A percentile compares a stretch with the other conserved stretches of the same genome.
Conservation (phyloP, 2,888 invertebrate species). For the Drosophila prostipennis region DNA sequence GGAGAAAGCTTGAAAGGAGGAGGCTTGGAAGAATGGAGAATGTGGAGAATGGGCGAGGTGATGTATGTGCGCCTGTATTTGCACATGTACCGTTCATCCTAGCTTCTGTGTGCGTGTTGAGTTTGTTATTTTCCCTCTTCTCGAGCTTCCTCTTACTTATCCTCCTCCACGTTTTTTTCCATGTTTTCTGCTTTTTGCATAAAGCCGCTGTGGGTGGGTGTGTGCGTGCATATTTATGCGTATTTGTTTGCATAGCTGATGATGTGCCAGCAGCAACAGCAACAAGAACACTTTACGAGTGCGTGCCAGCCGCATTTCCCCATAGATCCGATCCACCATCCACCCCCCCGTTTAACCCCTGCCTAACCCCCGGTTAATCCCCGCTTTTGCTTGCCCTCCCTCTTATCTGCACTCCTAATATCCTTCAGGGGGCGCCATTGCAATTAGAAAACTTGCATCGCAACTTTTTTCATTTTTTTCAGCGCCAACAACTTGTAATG, state of each 20-base stretch:
- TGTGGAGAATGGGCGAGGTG: constrained; percentile 2
- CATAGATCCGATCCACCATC: constrained; percentile 1
- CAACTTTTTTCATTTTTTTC: constrained; percentile 25
- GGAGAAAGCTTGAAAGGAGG: constrained; percentile 45
- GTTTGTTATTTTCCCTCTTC: constrained; percentile 39
- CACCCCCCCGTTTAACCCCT: constrained; percentile 16
- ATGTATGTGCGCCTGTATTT: constrained; percentile 46
- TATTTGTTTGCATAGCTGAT: constrained; percentile 81
- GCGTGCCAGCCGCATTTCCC: constrained; percentile 56
- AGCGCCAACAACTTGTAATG: constrained; percentile 47
- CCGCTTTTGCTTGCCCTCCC: not conserved
- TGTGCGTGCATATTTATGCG: constrained; percentile 78
- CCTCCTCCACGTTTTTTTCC: not conserved
- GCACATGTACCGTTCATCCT: constrained; percentile 63
- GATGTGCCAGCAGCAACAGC: constrained; percentile 61
- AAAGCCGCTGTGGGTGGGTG: constrained; percentile 36
- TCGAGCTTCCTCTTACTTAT: constrained; percentile 27
- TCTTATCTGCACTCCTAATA: constrained; percentile 21
- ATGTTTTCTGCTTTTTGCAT: constrained; percentile 44
- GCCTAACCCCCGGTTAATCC: not conserved
- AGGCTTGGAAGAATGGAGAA: not conserved
- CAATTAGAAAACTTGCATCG: constrained; percentile 74
- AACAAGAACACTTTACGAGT: constrained; percentile 54
- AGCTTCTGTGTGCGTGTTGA: constrained; percentile 56
- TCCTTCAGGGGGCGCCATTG: constrained; percentile 47